Evolutionary conservation across 92 coral and sea anemone genomes (phyloP).

Genomic region (Porites rus): DNA sequence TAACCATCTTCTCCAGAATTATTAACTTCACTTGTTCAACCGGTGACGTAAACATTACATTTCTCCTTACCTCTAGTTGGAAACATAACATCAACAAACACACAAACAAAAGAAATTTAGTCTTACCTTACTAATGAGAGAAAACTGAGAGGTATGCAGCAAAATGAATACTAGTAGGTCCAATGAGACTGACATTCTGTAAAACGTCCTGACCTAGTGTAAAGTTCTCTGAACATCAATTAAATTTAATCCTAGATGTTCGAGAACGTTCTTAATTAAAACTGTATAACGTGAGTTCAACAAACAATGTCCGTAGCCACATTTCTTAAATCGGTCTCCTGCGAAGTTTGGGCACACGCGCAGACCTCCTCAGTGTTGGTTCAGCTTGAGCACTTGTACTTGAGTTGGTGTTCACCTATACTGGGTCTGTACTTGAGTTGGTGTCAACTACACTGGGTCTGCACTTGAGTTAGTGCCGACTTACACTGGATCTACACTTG

Average conservation of each 20-base stretch:
- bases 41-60: no score
- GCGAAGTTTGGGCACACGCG: slow-evolving; percentile 10
- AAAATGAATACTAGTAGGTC: neutral
- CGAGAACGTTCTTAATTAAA: neutral
- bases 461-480: no score
- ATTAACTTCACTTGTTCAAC: no score
- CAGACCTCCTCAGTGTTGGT: slow-evolving; percentile 17
- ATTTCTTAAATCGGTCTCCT: neutral
- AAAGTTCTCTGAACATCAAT: neutral
- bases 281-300: neutral
- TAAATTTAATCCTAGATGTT: neutral
- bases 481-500: no score
- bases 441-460: no score
- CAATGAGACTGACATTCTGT: neutral
- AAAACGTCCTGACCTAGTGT: neutral
- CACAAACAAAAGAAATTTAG: neutral
- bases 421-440: neutral
- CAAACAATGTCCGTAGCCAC: neutral
- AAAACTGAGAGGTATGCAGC: neutral
- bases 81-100: neutral
- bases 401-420: neutral
- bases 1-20: no score
- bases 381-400: slow-evolving; percentile 11
- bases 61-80: slow-evolving; percentile 1
- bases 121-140: neutral